A percentile compares a stretch with the other conserved stretches of the same genome.
phyloP scores from a whole-genome alignment of 2,888 invertebrate genomes.

The Coelogynopora nodosa region DNA sequence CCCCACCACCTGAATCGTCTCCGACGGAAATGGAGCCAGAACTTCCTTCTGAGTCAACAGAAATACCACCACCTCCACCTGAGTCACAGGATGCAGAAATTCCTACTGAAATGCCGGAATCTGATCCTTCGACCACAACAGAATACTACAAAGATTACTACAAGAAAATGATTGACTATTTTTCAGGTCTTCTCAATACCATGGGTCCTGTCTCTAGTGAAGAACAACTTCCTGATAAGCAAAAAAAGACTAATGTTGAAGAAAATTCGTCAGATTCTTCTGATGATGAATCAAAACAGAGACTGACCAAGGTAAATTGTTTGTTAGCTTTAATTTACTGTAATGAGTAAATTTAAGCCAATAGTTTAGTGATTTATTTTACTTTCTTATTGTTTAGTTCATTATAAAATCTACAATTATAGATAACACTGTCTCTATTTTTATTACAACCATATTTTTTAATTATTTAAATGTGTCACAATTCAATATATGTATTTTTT shows the following conservation, averaged over 20 bases:
- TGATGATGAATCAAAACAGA: not conserved
- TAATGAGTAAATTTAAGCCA: no score
- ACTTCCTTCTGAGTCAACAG: not conserved
- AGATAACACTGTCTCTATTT: not conserved
- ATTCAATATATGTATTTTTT: not conserved
- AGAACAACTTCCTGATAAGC: not conserved
- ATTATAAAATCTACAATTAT: no score
- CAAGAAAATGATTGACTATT: constrained; percentile 15
- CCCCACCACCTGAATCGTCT: no score
- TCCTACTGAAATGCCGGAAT: not conserved
- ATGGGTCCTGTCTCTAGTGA: not conserved
- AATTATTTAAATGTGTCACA: no score
- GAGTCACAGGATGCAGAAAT: not conserved
- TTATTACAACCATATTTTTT: no score
- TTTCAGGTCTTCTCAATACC: not conserved
- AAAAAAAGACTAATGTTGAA: not conserved
- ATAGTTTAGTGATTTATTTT: no score
- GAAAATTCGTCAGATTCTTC: not conserved
- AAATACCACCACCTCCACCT: not conserved
- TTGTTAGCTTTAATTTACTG: not conserved
- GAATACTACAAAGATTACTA: constrained; percentile 5
- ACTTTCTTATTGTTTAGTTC: no score
- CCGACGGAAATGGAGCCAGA: not conserved
- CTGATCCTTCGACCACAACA: not conserved
- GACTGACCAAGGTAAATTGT: not conserved